A percentile compares a stretch with the other conserved stretches of the same genome.
These are phyloP conservation scores for Erithacus rubecula DNA, from an alignment of 2,797 vertebrate genomes.

Conservation along the genomic window DNA sequence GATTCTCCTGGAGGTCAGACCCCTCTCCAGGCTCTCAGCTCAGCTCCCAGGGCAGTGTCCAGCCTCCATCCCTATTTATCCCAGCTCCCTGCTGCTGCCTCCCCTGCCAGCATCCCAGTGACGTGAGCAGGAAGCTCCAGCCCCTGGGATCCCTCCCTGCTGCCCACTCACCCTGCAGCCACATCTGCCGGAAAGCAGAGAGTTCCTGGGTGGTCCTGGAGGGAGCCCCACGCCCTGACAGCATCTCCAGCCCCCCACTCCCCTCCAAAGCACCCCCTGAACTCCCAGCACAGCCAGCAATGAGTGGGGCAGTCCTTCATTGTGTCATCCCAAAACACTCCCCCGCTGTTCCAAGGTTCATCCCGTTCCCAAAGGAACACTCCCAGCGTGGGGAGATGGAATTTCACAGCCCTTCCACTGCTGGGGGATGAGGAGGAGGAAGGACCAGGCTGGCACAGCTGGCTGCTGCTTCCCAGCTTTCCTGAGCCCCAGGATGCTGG, in stretches of 20 bases:
- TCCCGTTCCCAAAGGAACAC: not conserved
- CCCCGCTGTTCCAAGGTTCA: accelerated
- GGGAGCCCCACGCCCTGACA: not conserved
- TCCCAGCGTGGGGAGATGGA: accelerated
- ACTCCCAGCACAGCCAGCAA: not conserved
- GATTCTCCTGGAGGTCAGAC: not conserved
- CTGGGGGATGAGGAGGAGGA: not conserved
- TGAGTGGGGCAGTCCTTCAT: accelerated
- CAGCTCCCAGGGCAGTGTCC: not conserved
- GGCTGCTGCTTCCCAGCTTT: not conserved
- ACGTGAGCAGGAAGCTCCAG: not conserved
- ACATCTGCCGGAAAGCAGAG: not conserved
- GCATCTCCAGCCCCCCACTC: not conserved
- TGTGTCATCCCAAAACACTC: accelerated
- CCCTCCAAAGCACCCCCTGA: not conserved
- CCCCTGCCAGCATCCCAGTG: not conserved
- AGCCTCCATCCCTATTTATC: not conserved
- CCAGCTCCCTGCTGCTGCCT: accelerated
- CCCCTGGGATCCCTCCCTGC: not conserved
- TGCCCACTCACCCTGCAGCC: constrained; percentile 50
- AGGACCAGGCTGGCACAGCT: not conserved
- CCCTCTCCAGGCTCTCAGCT: not conserved
- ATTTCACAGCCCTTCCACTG: accelerated
- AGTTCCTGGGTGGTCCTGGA: constrained; percentile 23
- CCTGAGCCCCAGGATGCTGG: not conserved